Evolutionary conservation across 2,113 vertebrate species (phyloP), one percentile per base, ranked within the genome.

Genomic region (Microtus oregoni): DNA sequence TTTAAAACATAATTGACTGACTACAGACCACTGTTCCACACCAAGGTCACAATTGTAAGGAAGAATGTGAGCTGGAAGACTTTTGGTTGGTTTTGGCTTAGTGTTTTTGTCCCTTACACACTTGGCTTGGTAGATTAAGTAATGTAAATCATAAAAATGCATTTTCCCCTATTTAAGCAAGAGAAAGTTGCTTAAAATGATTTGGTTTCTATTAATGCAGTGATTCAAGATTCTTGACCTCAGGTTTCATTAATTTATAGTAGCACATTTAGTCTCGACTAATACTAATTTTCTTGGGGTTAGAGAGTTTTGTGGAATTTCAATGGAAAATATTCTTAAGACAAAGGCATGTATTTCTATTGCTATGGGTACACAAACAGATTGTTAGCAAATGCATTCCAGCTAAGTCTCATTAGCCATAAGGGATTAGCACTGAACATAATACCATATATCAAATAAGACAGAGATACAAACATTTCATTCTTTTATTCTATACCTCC

Each of bases 261-360:
- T 87, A 89, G 72, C 7, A 55, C 24, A 30, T 75, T 91, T 88
- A 68, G 2, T 89, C 32, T 73, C 83, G 24, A 88, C 24, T 75
- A 75, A 81, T 41, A 58, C 52, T 77, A 83, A 76, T 28, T 93
- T 92, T 93, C 67, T 72, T 24, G 30, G 15, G 5, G 6, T 77
- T 28, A 52, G 47, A 77, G n/a, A 67, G 32, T 91, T 81, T 91
- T 81, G 12, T n/a, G 50, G 11, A 20, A 94, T 92, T 96, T 87
- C 35, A 92, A 0, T 61, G 14, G 58, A n/a, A 22, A 5, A 61
- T 2, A 70, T 77, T 32, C 86, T 35, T 92, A 67, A 86, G 92
- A 73, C 11, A 78, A 15, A 30, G 19, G 15, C 41, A 90, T 38
- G 2, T 78, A 1, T 65, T 91, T n/a, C 38, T 73, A 26, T 87